A percentile compares a stretch with the other conserved stretches of the same genome.
Evolutionary conservation across 2,888 invertebrate species (phyloP).

Genomic region (Diaperis boleti): DNA sequence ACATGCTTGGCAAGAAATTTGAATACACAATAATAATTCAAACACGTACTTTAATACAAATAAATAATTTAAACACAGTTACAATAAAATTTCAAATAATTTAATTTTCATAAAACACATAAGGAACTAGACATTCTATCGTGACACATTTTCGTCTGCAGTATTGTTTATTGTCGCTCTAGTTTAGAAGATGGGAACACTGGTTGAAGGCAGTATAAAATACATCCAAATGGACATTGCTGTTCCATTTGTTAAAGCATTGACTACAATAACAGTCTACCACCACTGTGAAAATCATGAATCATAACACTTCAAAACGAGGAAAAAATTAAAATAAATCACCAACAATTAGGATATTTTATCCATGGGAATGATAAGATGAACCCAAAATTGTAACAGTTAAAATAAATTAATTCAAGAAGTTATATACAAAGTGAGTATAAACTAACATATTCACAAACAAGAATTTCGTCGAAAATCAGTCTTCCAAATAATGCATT

Average conservation of each 20-base stretch:
- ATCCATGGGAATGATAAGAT: conserved; percentile 60
- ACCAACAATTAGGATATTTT: conserved; percentile 53
- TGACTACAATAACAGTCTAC: conserved; percentile 43
- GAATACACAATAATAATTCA: conserved; percentile 42
- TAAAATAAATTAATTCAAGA: conserved; percentile 56
- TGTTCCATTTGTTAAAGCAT: conserved; percentile 17
- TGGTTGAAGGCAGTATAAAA: conserved; percentile 26
- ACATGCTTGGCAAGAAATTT: conserved; percentile 54
- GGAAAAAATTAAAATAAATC: conserved; percentile 42
- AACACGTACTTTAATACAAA: conserved; percentile 38
- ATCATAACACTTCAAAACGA: conserved; percentile 70
- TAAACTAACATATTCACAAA: conserved; percentile 50
- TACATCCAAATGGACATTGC: background rate
- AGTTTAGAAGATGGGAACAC: background rate
- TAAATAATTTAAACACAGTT: conserved; percentile 32
- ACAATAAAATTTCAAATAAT: conserved; percentile 13
- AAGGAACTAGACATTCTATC: conserved; percentile 17
- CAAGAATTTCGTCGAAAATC: conserved; percentile 47
- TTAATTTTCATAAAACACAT: conserved; percentile 20
- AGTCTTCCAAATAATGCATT: conserved; percentile 52
- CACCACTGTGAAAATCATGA: conserved; percentile 52
- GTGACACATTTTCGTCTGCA: conserved; percentile 9
- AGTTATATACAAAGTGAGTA: conserved; percentile 52
- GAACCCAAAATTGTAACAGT: conserved; percentile 65
- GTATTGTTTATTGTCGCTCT: conserved; percentile 12